Base-by-base conservation (phyloP, 2,888 invertebrate genomes). In the Corythucha ciliata region DNA sequence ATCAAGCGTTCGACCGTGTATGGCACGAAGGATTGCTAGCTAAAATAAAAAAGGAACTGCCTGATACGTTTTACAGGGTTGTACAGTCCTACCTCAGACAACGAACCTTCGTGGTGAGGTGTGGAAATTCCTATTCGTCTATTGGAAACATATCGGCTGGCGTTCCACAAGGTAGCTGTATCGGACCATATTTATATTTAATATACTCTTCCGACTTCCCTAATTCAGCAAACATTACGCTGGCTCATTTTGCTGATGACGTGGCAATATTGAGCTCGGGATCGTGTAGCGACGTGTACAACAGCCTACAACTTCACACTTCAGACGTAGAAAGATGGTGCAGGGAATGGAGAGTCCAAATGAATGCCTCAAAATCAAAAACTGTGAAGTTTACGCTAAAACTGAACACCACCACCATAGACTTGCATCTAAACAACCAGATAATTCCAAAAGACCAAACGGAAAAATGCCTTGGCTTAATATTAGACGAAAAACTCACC, bases 221-320 rank as follows among this genome's bases (percentile, higher is more conserved):
- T 2, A 21, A n/a, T 4, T 33, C 45, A 4, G 22, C 12, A 2
- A 14, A 45, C 14, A 33, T 34, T 7, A 45, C n/a, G 14, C 3
- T 16, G 12, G 45, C 45, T 24, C 20, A 22, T 21, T 45, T 45
- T 33, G 45, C 45, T 2, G 32, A 45, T n/a, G 33, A 49, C n/a
- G 32, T 16, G 25, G 42, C 42, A 32, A 21, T 32, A 33, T 12
- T 49, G 18, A 20, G 18, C 3, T 27, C 26, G 3, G 44, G 27
- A 14, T 21, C 27, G 4, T n/a, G 29, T 14, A 2, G 16, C 2
- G 26, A 4, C 7, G 26, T 12, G 44, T 3, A 27, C 7, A 18
- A 8, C 8, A 25, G 18, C 16, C 44, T 44, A 29, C 44, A 44
- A n/a, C 12, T 4, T 7, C 20, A 6, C n/a, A n/a, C 21, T 3